Base-by-base conservation (phyloP, 2,797 vertebrate species). In the Remorina albescens region DNA sequence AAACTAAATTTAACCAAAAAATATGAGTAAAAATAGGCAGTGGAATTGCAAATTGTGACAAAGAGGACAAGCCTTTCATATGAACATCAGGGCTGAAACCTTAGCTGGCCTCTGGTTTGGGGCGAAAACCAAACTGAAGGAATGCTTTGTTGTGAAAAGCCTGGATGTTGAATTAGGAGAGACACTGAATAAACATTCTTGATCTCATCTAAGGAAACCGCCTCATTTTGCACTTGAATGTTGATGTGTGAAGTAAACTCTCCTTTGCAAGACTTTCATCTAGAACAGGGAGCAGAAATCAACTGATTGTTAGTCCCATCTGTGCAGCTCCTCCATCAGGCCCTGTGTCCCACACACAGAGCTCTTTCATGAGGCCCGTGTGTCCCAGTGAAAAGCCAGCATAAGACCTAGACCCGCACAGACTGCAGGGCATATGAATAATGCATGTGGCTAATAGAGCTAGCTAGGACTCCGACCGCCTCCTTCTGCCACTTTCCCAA, bases 381-480 rank as follows among this genome's bases (percentile, higher is more conserved):
- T 76, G 61, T 78, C 84, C 84, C 74, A 68, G 68, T 67, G 44
- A 85, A 74, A 81, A 78, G 83, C 62, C 78, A 85, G 82, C 71
- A 78, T 73, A 89, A 82, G 88, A 88, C 91, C 79, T 76, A 84
- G 88, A 89, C 87, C 84, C 81, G 76, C 71, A 82, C 79, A 86
- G 81, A 92, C 91, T 91, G 92, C 91, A 86, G 90, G 88, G 74
- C 67, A 83, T 82, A 93, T 95, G 91, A 94, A 95, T 95, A 93
- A 95, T 94, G 85, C 88, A 95, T 90, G 65, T 51, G n/a, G 85
- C 93, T 94, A 91, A 93, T 92, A 90, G 92, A 93, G 93, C 88
- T 88, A 88, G 88, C 84, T 69, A 64, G 60, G 87, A 83, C 83
- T 85, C 84, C 67, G 67, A 86, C 76, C 51, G 60, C 83, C 86